Evolutionary conservation across 2,797 vertebrate species (phyloP), one percentile per base, ranked within the genome.

Genomic region (Muscicapa comitata): DNA sequence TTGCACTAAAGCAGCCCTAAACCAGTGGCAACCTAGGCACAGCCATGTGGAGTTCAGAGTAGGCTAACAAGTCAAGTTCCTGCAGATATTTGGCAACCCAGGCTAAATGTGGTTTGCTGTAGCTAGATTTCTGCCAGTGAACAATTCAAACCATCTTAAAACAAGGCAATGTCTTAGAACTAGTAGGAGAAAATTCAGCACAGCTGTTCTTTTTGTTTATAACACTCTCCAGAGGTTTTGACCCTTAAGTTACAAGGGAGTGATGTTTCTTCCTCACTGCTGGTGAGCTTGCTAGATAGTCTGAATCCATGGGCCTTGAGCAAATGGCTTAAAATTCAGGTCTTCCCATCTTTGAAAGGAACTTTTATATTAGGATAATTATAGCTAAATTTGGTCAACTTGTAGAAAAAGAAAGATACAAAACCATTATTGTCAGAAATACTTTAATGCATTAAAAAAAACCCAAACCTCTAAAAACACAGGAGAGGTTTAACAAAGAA

Each of bases 21-120:
- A 62, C 25, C 31, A 71, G 23, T 5, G 65, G 9, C 4, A 21
- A 50, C 33, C 31, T 18, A 47, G 17, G 20, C 26, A 58, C 35
- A 73, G 18, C 20, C 0, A 2, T 0, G 1, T 1, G 5, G 28
- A 73, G n/a, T 38, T 83, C 61, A 31, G 55, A 74, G 28, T 15
- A 78, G n/a, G 26, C 51, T 86, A 85, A 59, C 17, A 66, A 33
- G 40, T 55, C 33, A 62, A 42, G 14, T 28, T 88, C 53, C 53
- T 61, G 17, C 18, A 28, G 10, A 8, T 68, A 33, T 62, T 84
- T 78, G 75, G 42, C 40, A 86, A 61, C 2, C 8, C 21, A 61
- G 25, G 31, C 13, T 88, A 92, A 50, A 80, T 47, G 84, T 43
- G 21, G 15, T 28, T 63, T 77, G 9, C 28, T 33, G 2, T 17